Conservation (phyloP, 2,797 vertebrate genomes). For the Morus bassanus region DNA sequence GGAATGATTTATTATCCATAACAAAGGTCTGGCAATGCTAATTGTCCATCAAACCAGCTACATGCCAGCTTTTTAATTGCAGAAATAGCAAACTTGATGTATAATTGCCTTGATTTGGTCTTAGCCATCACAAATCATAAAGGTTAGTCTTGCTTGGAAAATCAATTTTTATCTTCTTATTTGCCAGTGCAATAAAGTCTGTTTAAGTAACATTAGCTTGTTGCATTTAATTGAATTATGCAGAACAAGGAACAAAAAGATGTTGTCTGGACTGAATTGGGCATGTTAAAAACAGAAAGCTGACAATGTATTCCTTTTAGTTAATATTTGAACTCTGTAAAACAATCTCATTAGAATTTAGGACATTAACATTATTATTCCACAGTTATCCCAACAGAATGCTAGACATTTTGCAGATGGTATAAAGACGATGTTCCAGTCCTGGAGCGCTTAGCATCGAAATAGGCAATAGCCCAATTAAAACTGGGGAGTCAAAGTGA, state of each 20-base stretch:
- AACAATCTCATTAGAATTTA: background rate
- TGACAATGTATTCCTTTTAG: background rate
- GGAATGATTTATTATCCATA: background rate
- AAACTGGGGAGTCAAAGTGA: background rate
- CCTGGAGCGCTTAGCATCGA: background rate
- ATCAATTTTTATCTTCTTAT: background rate
- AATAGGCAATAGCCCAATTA: background rate
- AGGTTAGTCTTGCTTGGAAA: background rate
- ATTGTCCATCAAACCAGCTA: background rate
- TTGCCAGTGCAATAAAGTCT: background rate
- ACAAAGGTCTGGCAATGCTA: background rate
- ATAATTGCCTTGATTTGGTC: background rate
- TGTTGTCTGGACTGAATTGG: background rate
- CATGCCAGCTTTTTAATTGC: background rate
- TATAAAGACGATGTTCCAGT: background rate
- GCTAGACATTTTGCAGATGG: background rate
- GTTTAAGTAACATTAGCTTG: background rate
- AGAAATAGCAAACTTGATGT: background rate
- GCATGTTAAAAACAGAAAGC: background rate
- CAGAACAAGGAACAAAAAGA: background rate
- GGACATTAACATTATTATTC: background rate
- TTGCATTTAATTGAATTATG: slow-evolving; percentile 16
- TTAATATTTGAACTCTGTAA: background rate
- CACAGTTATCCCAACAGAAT: background rate
- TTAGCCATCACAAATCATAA: background rate